Conservation (phyloP, 2,888 invertebrate genomes). For the Dusona sp. region DNA sequence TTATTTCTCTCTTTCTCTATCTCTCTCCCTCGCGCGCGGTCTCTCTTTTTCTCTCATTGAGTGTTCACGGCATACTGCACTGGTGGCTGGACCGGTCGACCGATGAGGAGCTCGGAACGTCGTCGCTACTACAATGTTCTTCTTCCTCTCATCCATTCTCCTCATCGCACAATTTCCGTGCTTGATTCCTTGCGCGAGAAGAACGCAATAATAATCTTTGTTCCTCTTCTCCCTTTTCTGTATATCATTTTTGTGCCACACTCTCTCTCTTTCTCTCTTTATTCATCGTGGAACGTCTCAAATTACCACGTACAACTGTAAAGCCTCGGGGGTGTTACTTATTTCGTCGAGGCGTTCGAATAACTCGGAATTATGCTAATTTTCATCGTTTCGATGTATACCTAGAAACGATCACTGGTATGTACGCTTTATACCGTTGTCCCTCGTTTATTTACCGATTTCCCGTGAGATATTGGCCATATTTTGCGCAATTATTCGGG, state of each 20-base stretch:
- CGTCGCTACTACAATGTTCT: slow-evolving; percentile 16
- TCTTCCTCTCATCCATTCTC: slow-evolving; percentile 20
- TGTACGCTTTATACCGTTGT: slow-evolving; percentile 17
- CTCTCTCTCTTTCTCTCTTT: slow-evolving; percentile 24
- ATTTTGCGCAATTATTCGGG: slow-evolving; percentile 58
- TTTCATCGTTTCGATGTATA: slow-evolving; percentile 42
- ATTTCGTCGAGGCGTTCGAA: slow-evolving; percentile 42
- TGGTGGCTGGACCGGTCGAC: slow-evolving; percentile 55
- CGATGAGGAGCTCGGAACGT: slow-evolving; percentile 56
- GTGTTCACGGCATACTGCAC: slow-evolving; percentile 11
- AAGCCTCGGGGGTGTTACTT: slow-evolving; percentile 55
- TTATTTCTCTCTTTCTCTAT: slow-evolving; percentile 36
- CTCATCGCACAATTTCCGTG: slow-evolving; percentile 4
- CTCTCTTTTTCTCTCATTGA: slow-evolving; percentile 28
- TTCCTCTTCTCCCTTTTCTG: neutral
- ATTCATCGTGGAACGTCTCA: slow-evolving; percentile 33
- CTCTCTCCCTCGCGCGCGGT: slow-evolving; percentile 28
- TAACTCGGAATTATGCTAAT: slow-evolving; percentile 79
- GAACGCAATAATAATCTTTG: slow-evolving; percentile 13
- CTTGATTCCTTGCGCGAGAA: slow-evolving; percentile 16
- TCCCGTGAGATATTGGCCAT: slow-evolving; percentile 27
- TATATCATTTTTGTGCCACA: neutral
- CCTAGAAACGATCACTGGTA: slow-evolving; percentile 18
- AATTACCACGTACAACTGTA: slow-evolving; percentile 4
- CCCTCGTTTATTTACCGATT: neutral